Base-by-base conservation (phyloP, 2,797 vertebrate genomes). In the Bucorvus abyssinicus region DNA sequence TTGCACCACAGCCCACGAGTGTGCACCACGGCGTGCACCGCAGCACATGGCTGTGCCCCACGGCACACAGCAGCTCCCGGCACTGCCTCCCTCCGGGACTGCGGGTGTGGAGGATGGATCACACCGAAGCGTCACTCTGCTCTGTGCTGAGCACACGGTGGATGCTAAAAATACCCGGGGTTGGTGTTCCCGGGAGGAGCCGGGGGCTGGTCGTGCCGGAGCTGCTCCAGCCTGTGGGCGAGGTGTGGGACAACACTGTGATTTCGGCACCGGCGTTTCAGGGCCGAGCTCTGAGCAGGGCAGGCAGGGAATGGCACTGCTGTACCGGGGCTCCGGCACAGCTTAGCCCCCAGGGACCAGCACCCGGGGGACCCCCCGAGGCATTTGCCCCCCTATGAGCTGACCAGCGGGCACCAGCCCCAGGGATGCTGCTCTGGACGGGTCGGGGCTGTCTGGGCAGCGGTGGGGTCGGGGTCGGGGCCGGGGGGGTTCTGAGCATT, bases 231-330 rank as follows among this genome's bases (percentile, higher is more conserved):
- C 38, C 38, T 40, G 38, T 40, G 38, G 38, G 38, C 12, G 38
- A 40, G 38, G 45, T 47, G 45, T 47, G 45, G 24, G 74, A 60
- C 55, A 56, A 56, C 2, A 3, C 76, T 12, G 42, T 10, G 5
- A n/a, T 32, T 22, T 26, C 5, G 23, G 34, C 56, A 14, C 38
- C 1, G 0, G 57, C 2, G 1, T 52, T 49, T 76, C 0, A 0
- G 70, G 30, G 71, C 75, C 3, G 17, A 77, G 61, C 60, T n/a
- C 40, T 0, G 2, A 56, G 34, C 4, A 0, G 16, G 42, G 15
- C 3, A 0, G 40, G 64, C 47, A 49, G 56, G 53, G 88, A 38
- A 13, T 23, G 36, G 90, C 57, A 26, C 21, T 3, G 2, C 38
- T 2, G 0, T 8, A 3, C n/a, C 1, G 0, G 52, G 73, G 42